Base-by-base conservation (phyloP, 2,797 vertebrate genomes). In the Champsocephalus gunnari region DNA sequence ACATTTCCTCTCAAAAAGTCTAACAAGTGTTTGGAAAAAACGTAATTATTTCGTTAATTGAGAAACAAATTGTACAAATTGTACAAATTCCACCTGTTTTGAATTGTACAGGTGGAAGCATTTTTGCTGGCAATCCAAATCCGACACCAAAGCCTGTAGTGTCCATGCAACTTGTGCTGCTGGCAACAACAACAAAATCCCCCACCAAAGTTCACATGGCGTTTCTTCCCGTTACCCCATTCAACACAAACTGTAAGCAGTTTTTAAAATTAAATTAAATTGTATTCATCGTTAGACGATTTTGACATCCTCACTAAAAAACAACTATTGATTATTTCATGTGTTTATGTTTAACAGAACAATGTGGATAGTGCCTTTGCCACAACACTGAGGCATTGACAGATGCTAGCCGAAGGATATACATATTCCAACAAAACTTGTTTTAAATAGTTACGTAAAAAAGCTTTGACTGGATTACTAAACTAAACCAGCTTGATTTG, bases 401-500 rank as follows among this genome's bases (percentile, higher is more conserved):
- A 34, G 51, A 28, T 68, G 11, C 34, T 19, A 48, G 47, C n/a
- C 9, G 41, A 58, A 49, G 3, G 24, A 9, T 49, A 63, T 19
- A 43, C 4, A 19, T 48, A 16, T 51, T 71, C 12, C 16, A 24
- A 55, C 10, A 28, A 61, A 75, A 48, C 7, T 28, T 62, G 41
- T 61, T 66, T 66, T 9, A 44, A 48, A 56, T 41, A 19, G 12
- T 21, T 1, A 62, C 58, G 32, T 17, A 34, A 38, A 73, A 75
- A 50, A 38, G 24, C 21, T 14, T 49, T 12, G 8, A 57, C 54
- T 61, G 16, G 72, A 54, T 11, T 55, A 68, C 13, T 51, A n/a
- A 73, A 77, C 60, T 16, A 65, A 77, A 75, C 34, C 19, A 56
- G 60, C 66, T 53, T 57, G 16, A 69, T 82, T 70, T 78, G 53